Evolutionary conservation across 2,797 vertebrate species (phyloP), one percentile per base, ranked within the genome.

Genomic region (Thripadectes ignobilis): DNA sequence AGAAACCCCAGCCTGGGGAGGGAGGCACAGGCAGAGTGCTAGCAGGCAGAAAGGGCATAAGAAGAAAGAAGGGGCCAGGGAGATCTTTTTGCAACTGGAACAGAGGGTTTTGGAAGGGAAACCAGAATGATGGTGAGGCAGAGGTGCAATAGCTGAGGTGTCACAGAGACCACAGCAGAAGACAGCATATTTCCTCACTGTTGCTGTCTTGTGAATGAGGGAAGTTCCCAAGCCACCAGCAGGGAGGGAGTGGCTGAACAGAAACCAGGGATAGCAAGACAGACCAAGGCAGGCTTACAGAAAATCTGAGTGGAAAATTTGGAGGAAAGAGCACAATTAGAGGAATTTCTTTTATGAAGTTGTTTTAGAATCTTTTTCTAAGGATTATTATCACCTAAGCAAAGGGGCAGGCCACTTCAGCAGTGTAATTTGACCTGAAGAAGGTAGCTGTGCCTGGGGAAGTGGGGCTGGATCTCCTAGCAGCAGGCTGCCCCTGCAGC

Each of bases 111-210:
- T 72, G 52, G 41, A 34, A 41, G 38, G 12, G 26, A 75, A 84
- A 75, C 7, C 27, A 52, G 46, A 66, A 14, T 24, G 32, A 52
- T 7, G 3, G 61, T 48, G 36, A 87, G 43, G 29, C 41, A 75
- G 61, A 86, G 9, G 18, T 59, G 36, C 36, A 51, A 22, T 7
- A 62, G 30, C 22, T 79, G 52, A 68, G 32, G 36, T 0, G 0
- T 34, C 57, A 58, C 36, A 51, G 19, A 10, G 3, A 45, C 15
- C 41, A 36, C 7, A 49, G 30, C 58, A 72, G 27, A 67, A 30
- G 51, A 72, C 45, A 54, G 63, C 13, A 2, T 3, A 5, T 54
- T 65, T 84, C 63, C 39, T 43, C 1, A 1, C 39, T 57, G 74
- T 43, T 58, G 32, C 55, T 6, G 8, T 39, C 39, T 55, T 32